phyloP scores from a whole-genome alignment of 2,113 vertebrate species.

The Proteles cristata region DNA sequence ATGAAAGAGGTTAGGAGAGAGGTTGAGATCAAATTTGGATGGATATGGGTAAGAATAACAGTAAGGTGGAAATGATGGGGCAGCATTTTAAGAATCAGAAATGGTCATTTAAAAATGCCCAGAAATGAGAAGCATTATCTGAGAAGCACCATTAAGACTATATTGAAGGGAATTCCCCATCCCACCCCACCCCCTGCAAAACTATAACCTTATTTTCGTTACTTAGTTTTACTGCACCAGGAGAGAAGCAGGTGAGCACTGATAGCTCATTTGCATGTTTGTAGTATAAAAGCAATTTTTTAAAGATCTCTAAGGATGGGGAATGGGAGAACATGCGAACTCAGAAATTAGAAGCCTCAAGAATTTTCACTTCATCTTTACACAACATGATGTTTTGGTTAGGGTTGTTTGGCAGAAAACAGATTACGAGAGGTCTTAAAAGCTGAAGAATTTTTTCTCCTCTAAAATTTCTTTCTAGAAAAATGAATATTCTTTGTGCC shows the following conservation, averaged over 20 bases:
- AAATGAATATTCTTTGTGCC: not conserved
- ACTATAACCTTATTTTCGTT: not conserved
- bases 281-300: not conserved
- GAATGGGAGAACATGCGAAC: not conserved
- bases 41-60: not conserved
- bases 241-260: not conserved
- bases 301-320: not conserved
- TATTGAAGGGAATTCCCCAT: not conserved
- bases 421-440: not conserved
- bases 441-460: not conserved
- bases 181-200: not conserved
- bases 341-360: not conserved
- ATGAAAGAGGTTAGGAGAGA: not conserved
- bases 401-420: not conserved
- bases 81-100: not conserved
- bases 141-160: not conserved
- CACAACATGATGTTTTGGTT: not conserved
- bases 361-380: not conserved
- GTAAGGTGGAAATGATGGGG: not conserved
- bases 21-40: not conserved
- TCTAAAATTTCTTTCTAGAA: not conserved
- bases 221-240: not conserved
- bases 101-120: not conserved
- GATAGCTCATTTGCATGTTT: not conserved
- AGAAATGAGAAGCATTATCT: not conserved